Conservation (phyloP, 2,113 vertebrate genomes). For the Turnix velox region DNA sequence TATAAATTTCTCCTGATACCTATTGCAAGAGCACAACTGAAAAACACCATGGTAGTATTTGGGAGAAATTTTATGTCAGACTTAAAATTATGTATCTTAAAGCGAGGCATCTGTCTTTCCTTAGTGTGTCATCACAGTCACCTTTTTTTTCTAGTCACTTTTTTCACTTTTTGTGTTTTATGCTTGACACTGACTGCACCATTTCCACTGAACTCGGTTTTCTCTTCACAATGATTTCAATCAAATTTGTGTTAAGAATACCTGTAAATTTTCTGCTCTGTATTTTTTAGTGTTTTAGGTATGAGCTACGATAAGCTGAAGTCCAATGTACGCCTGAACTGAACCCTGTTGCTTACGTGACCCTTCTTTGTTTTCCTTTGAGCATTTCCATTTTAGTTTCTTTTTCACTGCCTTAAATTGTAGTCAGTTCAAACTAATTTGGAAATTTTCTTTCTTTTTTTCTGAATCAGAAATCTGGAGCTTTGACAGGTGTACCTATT, state of each 20-base stretch:
- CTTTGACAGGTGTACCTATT: conserved; percentile 89
- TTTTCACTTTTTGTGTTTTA: background rate
- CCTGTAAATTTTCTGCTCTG: background rate
- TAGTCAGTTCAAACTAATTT: background rate
- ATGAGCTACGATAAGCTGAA: background rate
- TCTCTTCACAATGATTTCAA: background rate
- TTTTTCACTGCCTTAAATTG: background rate
- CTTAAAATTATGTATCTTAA: background rate
- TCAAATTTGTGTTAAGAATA: background rate
- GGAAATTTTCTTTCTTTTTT: conserved; percentile 13
- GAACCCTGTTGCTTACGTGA: background rate
- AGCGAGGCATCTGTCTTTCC: background rate
- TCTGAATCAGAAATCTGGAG: conserved; percentile 81
- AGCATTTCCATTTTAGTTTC: background rate
- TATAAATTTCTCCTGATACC: background rate
- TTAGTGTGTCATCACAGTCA: background rate
- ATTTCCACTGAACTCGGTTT: background rate
- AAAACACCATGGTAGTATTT: background rate
- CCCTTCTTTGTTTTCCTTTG: background rate
- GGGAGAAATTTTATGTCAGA: background rate
- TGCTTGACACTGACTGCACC: background rate
- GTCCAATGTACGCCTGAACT: background rate
- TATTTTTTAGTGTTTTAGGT: background rate
- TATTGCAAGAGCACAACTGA: background rate
- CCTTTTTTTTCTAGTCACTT: background rate